Evolutionary conservation across 1,140 invertebrate genomes (phyloP), one percentile per base, ranked within the genome.

Genomic region (Zaprionus capensis): DNA sequence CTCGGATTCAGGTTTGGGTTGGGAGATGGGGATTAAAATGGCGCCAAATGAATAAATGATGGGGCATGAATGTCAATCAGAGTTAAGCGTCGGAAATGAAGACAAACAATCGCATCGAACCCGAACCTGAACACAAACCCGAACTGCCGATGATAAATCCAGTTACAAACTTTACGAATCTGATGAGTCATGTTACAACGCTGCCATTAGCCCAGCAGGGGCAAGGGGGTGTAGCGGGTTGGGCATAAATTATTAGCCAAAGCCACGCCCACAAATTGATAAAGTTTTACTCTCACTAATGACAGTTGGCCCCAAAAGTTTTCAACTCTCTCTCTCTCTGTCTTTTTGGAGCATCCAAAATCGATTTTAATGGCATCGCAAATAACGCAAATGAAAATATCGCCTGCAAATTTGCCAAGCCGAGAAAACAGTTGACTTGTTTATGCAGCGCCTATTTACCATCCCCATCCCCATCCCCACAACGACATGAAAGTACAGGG

Each of bases 31-130:
- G 68, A 65, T 73, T 62, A 68, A 72, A 76, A 66, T 55, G 69
- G 77, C 80, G 77, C 74, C 74, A 81, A 88, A 90, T 88, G 85
- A 90, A 88, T 90, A 90, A 88, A 88, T 90, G 85, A 88, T 88
- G 81, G 76, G 68, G 78, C 85, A 90, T 88, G 85, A 88, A 88
- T 88, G 85, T 88, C 85, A 88, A 88, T 88, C 85, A 88, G 80
- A 75, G 78, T 84, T 88, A 79, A 85, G 81, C 84, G 70, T 81
- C 61, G 71, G 66, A 73, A 71, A 74, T 81, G 72, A 72, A 73
- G 66, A 78, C 71, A 69, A 77, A 79, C 74, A 72, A 59, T 65
- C 55, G 73, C 59, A 71, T 67, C 63, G 71, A 34, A 46, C 64
- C 62, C 70, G 74, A 74, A 74, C 9, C 59, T 34, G 72, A 70